These are phyloP conservation scores for Chondrosia reniformis DNA, from an alignment of 37 sponge, comb jelly and placozoan genomes.

Conservation along the genomic window DNA sequence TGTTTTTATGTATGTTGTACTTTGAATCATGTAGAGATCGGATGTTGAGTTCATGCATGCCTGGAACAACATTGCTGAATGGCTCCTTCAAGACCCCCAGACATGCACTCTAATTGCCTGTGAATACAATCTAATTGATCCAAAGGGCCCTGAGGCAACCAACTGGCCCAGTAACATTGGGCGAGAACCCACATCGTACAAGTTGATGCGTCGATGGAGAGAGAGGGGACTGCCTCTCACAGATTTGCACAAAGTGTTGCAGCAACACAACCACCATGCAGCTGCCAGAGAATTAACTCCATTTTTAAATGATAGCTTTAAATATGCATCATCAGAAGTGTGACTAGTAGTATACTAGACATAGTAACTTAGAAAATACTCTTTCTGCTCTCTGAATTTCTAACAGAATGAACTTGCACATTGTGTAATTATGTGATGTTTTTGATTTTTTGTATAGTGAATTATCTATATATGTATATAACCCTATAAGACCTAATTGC, in stretches of 20 bases:
- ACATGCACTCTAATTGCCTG: constrained; percentile 1
- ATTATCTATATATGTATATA: too few relatives aligned
- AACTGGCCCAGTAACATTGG: background rate
- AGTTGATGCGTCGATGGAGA: background rate
- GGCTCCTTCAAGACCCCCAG: background rate
- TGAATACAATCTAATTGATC: background rate
- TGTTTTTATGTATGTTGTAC: too few relatives aligned
- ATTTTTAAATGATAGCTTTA: background rate
- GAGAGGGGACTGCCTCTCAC: background rate
- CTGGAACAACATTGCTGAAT: constrained; percentile 9
- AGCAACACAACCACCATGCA: constrained; percentile 8
- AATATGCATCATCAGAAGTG: too few relatives aligned
- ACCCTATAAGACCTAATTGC: too few relatives aligned
- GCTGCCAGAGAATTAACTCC: background rate
- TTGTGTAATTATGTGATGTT: too few relatives aligned
- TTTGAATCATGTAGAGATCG: background rate
- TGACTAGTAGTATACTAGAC: too few relatives aligned
- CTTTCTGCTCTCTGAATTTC: too few relatives aligned
- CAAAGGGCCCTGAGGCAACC: background rate
- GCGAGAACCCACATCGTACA: constrained; percentile 1
- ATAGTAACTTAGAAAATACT: too few relatives aligned
- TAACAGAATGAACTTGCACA: too few relatives aligned
- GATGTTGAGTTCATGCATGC: background rate
- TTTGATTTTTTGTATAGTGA: too few relatives aligned
- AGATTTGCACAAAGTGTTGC: background rate